Evolutionary conservation across 2,888 invertebrate species (phyloP).

Genomic region (Slavum lentiscoides): DNA sequence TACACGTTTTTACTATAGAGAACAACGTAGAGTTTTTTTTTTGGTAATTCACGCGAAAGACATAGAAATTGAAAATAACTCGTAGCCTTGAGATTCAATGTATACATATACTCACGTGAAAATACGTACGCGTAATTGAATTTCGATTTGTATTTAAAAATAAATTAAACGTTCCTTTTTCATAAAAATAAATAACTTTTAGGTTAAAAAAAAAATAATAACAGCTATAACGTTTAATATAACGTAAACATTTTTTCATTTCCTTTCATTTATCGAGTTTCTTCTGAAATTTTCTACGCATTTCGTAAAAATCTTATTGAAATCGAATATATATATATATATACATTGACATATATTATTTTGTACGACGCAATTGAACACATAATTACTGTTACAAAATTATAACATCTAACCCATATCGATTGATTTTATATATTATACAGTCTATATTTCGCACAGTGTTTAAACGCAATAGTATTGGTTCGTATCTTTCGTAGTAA

Average conservation of each 20-base stretch:
- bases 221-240: slow-evolving; percentile 12
- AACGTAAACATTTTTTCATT: slow-evolving; percentile 4
- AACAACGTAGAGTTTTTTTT: too few relatives aligned
- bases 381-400: neutral
- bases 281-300: slow-evolving; percentile 27
- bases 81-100: slow-evolving; percentile 18
- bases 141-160: slow-evolving; percentile 15
- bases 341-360: neutral
- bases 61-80: neutral
- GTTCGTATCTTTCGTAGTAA: too few relatives aligned
- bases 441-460: too few relatives aligned
- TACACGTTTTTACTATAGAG: too few relatives aligned
- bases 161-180: slow-evolving; percentile 22
- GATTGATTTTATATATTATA: neutral
- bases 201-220: neutral
- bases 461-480: too few relatives aligned
- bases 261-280: slow-evolving; percentile 37
- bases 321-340: slow-evolving; percentile 1
- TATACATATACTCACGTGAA: slow-evolving; percentile 11
- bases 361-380: slow-evolving; percentile 36
- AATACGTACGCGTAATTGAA: slow-evolving; percentile 32
- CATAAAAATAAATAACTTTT: slow-evolving; percentile 13
- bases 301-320: slow-evolving; percentile 16
- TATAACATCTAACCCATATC: neutral
- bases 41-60: too few relatives aligned